These are phyloP conservation scores for Coregonus ussuriensis DNA, from an alignment of 2,797 vertebrate genomes.

Conservation along the genomic window DNA sequence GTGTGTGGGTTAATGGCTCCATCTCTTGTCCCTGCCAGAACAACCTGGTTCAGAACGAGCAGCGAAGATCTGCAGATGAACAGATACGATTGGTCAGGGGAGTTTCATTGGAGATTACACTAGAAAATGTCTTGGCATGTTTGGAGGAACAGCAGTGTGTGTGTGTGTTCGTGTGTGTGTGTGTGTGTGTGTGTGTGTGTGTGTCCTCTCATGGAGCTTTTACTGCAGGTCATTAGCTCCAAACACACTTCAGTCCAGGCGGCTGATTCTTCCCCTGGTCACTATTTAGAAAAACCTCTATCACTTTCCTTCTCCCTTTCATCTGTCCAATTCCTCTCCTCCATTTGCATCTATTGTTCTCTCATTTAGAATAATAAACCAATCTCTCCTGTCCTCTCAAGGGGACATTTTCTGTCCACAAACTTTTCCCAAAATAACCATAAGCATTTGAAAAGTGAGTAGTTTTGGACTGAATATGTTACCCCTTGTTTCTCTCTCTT, in stretches of 20 bases:
- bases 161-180: background rate
- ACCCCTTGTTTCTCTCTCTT: background rate
- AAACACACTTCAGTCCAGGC: conserved; percentile 85
- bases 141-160: conserved; percentile 80
- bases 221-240: conserved; percentile 69
- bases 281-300: conserved; percentile 68
- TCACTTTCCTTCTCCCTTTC: background rate
- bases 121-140: conserved; percentile 85
- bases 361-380: background rate
- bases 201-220: conserved; percentile 81
- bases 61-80: conserved; percentile 91
- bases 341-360: conserved; percentile 13
- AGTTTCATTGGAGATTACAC: conserved; percentile 73
- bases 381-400: background rate
- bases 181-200: conserved; percentile 10
- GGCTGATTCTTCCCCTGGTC: conserved; percentile 97
- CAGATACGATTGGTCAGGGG: conserved; percentile 81
- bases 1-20: conserved; percentile 57
- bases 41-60: conserved; percentile 59
- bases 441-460: background rate
- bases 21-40: conserved; percentile 36
- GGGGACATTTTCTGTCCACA: background rate
- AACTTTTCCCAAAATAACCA: background rate
- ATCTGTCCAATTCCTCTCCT: background rate
- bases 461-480: no score